Evolutionary conservation across 2,113 vertebrate genomes (phyloP), one percentile per base, ranked within the genome.

Genomic region (Holacanthus passer): DNA sequence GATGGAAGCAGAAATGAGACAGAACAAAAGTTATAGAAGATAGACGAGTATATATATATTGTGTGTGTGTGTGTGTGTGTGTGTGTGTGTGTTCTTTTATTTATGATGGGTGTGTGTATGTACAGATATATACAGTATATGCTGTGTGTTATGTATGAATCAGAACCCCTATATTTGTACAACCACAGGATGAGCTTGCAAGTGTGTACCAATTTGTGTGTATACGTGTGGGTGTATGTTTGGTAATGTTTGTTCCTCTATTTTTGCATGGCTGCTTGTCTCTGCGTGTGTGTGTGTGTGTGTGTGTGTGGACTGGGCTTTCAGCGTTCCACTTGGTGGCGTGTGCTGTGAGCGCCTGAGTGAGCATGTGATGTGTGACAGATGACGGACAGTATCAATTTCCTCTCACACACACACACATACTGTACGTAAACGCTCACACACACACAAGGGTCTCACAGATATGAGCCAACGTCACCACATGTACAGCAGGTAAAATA

Each of bases 371-470:
- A 92, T 93, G 73, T 67, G 66, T 87, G 91, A 89, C 90, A 91
- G 88, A 88, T 92, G 90, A 93, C 24, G 56, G 87, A 85, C 89
- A 84, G 84, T 80, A 83, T 89, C 85, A 84, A 77, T 91, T 92
- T 89, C 76, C 63, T 72, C 68, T 47, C 55, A 13, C 56, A 59
- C 73, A 48, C 59, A 64, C 65, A 74, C n/a, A n/a, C n/a, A n/a
- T n/a, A n/a, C n/a, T n/a, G n/a, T 7, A 56, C 2, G 11, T 29
- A 31, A 48, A 32, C 4, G 8, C 70, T 7, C 39, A 12, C 27
- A 65, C 50, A 55, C 62, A 56, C 20, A 60, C 43, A 58, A 29
- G 16, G 32, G 17, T 39, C 45, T 27, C 45, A 53, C 56, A 47
- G 48, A 77, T 69, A 48, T 17, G 29, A 17, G 65, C 20, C 27